These are phyloP conservation scores for Phyllotis vaccarum DNA, from an alignment of 2,797 vertebrate genomes.

Conservation along the genomic window DNA sequence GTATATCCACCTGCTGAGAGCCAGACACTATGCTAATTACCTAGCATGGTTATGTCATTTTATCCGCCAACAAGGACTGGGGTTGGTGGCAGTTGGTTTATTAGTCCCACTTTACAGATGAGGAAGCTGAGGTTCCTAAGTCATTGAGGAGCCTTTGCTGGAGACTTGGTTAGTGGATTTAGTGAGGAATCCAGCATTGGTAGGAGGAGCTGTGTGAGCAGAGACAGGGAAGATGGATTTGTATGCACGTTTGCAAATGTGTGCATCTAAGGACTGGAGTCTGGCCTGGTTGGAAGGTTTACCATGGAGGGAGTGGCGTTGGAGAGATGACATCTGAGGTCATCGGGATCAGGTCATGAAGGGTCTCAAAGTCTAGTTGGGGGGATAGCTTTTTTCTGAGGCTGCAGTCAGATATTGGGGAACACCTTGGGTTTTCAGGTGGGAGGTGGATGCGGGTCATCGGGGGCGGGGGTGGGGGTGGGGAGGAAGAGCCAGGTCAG, in stretches of 20 bases:
- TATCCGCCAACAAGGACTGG: background rate
- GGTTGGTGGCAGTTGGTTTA: background rate
- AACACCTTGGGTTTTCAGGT: background rate
- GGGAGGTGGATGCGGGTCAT: background rate
- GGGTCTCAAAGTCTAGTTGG: constrained; percentile 1
- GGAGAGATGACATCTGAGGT: background rate
- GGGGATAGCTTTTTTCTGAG: background rate
- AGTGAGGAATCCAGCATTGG: background rate
- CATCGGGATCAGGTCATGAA: background rate
- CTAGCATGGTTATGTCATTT: background rate
- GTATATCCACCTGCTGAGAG: background rate
- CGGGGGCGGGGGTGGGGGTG: too few species aligned
- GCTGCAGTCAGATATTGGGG: background rate
- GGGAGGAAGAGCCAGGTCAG: background rate
- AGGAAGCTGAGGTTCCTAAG: constrained; percentile 18
- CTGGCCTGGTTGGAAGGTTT: background rate
- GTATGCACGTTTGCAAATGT: background rate
- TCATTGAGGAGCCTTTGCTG: background rate
- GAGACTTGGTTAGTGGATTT: background rate
- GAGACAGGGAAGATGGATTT: background rate
- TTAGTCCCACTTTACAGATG: constrained; percentile 32
- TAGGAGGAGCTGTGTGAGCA: background rate
- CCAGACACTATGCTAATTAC: background rate
- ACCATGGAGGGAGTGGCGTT: background rate
- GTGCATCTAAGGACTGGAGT: background rate